Evolutionary conservation across 2,797 vertebrate species (phyloP).

Genomic region (Enteromius radiatus): DNA sequence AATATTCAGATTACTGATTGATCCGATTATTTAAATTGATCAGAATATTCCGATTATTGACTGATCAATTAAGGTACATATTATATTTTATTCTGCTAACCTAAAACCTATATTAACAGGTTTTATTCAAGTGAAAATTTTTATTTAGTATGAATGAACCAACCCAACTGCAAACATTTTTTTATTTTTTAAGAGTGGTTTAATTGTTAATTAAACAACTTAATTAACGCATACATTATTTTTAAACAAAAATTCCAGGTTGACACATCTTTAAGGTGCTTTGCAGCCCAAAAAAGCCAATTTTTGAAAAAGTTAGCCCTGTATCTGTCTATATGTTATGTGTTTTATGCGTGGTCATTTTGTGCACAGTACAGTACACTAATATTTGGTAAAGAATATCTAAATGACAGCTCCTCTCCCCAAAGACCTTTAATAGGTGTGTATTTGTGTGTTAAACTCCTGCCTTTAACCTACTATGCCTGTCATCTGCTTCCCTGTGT

Average conservation of each 20-base stretch:
- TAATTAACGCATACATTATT: not conserved
- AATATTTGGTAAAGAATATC: slow-evolving; percentile 9
- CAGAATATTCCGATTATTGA: not conserved
- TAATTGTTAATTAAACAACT: not conserved
- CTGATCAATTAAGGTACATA: not conserved
- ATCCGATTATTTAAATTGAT: not conserved
- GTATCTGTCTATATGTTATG: slow-evolving; percentile 23
- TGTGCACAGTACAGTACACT: slow-evolving; percentile 40
- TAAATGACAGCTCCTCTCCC: slow-evolving; percentile 17
- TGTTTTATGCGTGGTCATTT: slow-evolving; percentile 21
- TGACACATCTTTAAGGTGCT: not conserved
- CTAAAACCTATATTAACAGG: not conserved
- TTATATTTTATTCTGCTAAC: not conserved
- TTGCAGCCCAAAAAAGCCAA: not conserved
- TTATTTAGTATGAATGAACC: not conserved
- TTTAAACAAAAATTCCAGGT: not conserved
- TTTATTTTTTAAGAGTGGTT: not conserved
- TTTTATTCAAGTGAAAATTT: not conserved
- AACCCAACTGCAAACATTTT: not conserved
- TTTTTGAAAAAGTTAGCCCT: not conserved
- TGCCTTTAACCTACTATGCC: slow-evolving; percentile 70
- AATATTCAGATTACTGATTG: not conserved
- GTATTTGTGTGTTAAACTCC: slow-evolving; percentile 72
- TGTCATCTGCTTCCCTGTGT: slow-evolving; percentile 58
- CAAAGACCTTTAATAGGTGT: slow-evolving; percentile 19